Percentiles rank a stretch among this genome's conserved stretches.
Evolutionary conservation across 2,113 vertebrate genomes (phyloP).

Genomic region (Elgaria multicarinata): DNA sequence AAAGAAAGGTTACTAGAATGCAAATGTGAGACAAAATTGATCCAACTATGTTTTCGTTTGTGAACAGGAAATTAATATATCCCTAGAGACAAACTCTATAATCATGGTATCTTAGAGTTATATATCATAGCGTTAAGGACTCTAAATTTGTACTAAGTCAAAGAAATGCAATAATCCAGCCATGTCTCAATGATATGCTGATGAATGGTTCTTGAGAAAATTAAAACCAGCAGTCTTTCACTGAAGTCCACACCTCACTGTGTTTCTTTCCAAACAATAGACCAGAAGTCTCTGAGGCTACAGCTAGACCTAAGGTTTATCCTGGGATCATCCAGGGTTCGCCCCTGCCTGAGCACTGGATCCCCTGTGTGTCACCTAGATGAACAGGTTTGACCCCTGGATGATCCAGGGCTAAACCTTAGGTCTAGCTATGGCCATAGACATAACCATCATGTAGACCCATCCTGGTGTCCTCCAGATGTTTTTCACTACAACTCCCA

Average conservation of each 20-base stretch:
- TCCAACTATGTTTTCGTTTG: background rate
- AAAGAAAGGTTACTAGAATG: background rate
- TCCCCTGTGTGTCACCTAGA: no score
- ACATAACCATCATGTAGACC: background rate
- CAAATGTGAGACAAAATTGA: background rate
- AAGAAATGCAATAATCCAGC: constrained; percentile 14
- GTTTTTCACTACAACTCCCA: no score
- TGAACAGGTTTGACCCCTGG: no score
- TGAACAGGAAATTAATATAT: constrained; percentile 50
- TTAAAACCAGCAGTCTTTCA: background rate
- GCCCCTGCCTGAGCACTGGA: no score
- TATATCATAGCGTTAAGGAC: constrained; percentile 33
- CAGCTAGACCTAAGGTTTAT: no score
- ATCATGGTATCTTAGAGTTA: constrained; percentile 48
- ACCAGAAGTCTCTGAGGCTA: background rate
- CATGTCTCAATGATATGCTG: background rate
- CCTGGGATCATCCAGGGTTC: no score
- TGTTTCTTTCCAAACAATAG: background rate
- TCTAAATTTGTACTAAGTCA: constrained; percentile 30
- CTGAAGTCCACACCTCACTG: background rate
- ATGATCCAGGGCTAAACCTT: no score
- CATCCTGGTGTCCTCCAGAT: no score
- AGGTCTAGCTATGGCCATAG: no score
- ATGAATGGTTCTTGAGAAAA: background rate
- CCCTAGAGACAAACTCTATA: constrained; percentile 46